Base-by-base conservation (phyloP, 2,888 invertebrate genomes). In the Drosophila gaucha region DNA sequence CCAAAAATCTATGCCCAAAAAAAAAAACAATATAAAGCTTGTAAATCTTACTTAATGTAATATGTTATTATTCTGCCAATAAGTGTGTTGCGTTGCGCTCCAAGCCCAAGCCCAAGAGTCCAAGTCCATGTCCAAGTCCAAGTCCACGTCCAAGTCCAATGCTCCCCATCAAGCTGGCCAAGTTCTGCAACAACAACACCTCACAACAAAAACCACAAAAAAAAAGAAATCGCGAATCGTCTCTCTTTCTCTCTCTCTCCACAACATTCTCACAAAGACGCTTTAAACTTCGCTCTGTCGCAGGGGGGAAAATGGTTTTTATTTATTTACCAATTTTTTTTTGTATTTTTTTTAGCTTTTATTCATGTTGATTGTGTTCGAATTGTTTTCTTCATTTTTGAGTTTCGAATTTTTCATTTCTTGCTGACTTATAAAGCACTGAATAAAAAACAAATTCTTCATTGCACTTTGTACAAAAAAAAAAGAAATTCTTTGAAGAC, bases 351-450 rank as follows among this genome's bases (percentile, higher is more conserved):
- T 67, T 50, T 51, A 28, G 63, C 54, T 66, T 70, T 14, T 33
- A 60, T 65, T 70, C 66, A 66, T 54, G 31, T 33, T 41, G 39
- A 12, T 63, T 67, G 31, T 38, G 35, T 60, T 47, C 39, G 28
- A 28, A 55, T 55, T 46, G 28, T 46, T 50, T 44, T 54, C 47
- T 47, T 65, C 39, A 14, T 66, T 41, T 43, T 24, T 18, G 3
- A 16, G 18, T 18, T 71, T 58, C 12, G 44, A 26, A 41, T 38
- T 47, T 22, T 75, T 65, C 24, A 62, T 84, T 83, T 80, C 67
- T 78, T 75, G 85, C 82, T 63, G 85, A 78, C 65, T 78, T 80
- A 63, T 72, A 64, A 82, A 80, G 82, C 82, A 82, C 88, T 77
- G 60, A 64, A 79, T 80, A 66, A 62, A 56, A 62, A 67, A 49